Percentiles rank a stretch among this genome's conserved stretches.
phyloP scores from a whole-genome alignment of 2,113 vertebrate species.

The Cyanoramphus novaezelandiae region DNA sequence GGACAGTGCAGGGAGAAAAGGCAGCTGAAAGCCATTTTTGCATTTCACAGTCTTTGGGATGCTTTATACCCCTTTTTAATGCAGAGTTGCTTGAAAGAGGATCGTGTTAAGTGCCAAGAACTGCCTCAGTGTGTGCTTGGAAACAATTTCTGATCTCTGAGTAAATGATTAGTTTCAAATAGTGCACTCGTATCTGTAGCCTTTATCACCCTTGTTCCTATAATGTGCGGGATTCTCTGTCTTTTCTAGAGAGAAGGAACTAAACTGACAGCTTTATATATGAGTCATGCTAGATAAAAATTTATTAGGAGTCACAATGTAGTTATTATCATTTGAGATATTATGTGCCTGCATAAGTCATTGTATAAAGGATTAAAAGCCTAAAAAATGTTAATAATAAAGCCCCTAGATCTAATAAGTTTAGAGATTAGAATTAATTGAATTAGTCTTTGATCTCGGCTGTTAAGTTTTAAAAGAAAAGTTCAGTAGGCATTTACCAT shows the following conservation, averaged over 20 bases:
- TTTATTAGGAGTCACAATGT: constrained; percentile 45
- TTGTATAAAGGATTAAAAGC: constrained; percentile 67
- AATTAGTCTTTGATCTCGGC: constrained; percentile 70
- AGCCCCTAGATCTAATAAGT: constrained; percentile 54
- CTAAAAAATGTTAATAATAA: constrained; percentile 64
- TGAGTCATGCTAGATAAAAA: constrained; percentile 59
- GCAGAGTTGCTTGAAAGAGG: neutral
- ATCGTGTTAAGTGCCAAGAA: neutral
- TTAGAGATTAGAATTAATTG: constrained; percentile 70
- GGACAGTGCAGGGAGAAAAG: neutral
- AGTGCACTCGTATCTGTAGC: neutral
- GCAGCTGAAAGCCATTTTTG: neutral
- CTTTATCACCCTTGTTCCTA: constrained; percentile 11
- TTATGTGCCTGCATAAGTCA: constrained; percentile 28
- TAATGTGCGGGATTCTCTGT: neutral
- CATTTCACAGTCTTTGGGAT: neutral
- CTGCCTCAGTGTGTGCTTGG: neutral
- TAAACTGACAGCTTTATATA: constrained; percentile 50
- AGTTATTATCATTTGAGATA: constrained; percentile 50
- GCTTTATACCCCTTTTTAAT: neutral
- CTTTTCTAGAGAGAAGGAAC: constrained; percentile 19
- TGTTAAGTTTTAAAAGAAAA: constrained; percentile 49
- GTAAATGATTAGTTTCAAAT: constrained; percentile 18
- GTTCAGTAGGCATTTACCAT: constrained; percentile 22
- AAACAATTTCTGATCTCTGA: constrained; percentile 19